Evolutionary conservation across 2,797 vertebrate genomes (phyloP), one percentile per base, ranked within the genome.

Genomic region (Enteromius fasciolatus): DNA sequence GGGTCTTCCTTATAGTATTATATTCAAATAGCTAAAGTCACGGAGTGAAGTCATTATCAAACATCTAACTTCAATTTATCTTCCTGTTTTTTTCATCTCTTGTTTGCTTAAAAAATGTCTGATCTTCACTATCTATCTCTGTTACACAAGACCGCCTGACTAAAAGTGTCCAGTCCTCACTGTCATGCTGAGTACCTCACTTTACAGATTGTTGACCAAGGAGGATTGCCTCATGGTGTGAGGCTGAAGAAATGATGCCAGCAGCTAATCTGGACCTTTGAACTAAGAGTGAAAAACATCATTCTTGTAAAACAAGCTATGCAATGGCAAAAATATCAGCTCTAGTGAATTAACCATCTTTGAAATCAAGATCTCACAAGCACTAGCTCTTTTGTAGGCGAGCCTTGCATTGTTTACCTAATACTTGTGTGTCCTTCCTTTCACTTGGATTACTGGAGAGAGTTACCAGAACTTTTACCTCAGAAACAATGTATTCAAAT

Each of bases 231-330:
- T 10, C 10, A 52, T 64, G 64, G 48, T 39, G 11, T 4, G 52
- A 54, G 18, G 54, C 44, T 52, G 5, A 46, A 52, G 18, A 73
- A 73, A 73, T 6, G 11, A 61, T 74, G 36, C 52, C 63, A 76
- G 36, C 61, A 36, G 64, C 59, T 66, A 76, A 57, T 74, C 74
- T 75, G 76, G 36, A 79, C 15, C 12, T 79, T 61, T 50, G 18
- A 63, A 61, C 15, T 54, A 18, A 5, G 48, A 36, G 52, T 78
- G 5, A 75, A 28, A 15, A n/a, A 25, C 54, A 39, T 41, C 0
- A 50, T 52, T 64, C 23, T 78, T 73, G n/a, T 20, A 73, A 23
- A 66, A 44, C 64, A 72, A 86, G 17, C 76, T 80, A 70, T 83
- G 77, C 81, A 83, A 86, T 63, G 41, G 41, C 31, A 25, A 46